Evolutionary conservation across 2,113 vertebrate genomes (phyloP).

Genomic region (Bubo bubo): DNA sequence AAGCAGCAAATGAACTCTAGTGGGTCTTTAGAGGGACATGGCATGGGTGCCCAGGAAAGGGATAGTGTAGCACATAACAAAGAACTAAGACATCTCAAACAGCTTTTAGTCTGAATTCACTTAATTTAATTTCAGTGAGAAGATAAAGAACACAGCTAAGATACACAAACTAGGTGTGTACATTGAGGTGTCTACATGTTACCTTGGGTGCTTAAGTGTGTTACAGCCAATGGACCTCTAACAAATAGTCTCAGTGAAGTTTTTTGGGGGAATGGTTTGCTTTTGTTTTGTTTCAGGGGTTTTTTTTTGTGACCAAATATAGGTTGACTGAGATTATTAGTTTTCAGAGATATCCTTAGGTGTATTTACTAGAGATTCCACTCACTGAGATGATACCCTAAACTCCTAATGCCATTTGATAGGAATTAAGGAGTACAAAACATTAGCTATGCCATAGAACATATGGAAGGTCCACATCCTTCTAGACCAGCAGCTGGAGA

Average conservation of each 20-base stretch:
- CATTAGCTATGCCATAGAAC: too few species aligned
- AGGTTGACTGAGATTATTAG: background rate
- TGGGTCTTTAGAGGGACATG: background rate
- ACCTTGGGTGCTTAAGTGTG: background rate
- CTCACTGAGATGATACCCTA: background rate
- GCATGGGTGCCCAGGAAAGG: fast-evolving
- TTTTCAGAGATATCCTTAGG: background rate
- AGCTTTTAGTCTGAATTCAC: background rate
- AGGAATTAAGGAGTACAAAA: background rate
- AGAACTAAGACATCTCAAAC: background rate
- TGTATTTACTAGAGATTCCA: background rate
- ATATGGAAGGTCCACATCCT: fast-evolving
- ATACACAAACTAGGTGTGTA: background rate
- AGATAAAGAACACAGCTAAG: background rate
- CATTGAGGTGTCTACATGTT: background rate
- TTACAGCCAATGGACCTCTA: background rate
- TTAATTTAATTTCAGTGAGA: background rate
- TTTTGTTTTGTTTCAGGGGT: background rate
- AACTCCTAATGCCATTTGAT: background rate
- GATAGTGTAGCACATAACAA: background rate
- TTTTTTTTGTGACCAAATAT: background rate
- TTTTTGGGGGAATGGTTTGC: fast-evolving
- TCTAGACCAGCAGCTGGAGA: background rate
- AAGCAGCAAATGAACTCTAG: background rate
- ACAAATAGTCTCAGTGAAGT: background rate